Conservation (phyloP, 2,113 vertebrate species). For the Phylloscopus trochiloides region DNA sequence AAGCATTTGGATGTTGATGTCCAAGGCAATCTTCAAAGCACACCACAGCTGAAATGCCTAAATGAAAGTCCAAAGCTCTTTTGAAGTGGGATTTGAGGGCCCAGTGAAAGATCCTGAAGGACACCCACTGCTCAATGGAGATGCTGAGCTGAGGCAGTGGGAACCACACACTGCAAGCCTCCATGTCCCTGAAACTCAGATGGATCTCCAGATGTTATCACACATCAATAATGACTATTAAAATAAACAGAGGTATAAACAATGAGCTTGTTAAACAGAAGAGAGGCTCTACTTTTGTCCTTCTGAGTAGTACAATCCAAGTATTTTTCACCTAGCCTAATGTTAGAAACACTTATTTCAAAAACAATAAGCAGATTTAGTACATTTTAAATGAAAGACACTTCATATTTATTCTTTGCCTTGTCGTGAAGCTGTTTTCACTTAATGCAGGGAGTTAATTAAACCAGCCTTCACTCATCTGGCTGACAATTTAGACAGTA, state of each 20-base stretch:
- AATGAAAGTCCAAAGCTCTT: neutral
- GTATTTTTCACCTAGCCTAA: neutral
- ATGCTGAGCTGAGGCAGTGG: neutral
- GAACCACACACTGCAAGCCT: neutral
- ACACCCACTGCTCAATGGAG: neutral
- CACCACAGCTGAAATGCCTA: neutral
- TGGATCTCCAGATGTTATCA: neutral
- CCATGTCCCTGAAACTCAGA: neutral
- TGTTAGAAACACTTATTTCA: conserved; percentile 2
- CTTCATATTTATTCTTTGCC: neutral
- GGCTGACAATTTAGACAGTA: conserved; percentile 46
- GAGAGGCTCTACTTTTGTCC: neutral
- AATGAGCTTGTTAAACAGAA: neutral
- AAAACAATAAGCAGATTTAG: neutral
- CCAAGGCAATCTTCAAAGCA: neutral
- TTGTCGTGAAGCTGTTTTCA: neutral
- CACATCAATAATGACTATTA: neutral
- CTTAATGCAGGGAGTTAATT: conserved; percentile 49
- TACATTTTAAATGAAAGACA: neutral
- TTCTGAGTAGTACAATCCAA: accelerated
- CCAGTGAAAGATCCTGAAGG: neutral
- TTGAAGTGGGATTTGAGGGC: neutral
- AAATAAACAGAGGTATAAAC: neutral
- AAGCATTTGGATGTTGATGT: too few relatives aligned
- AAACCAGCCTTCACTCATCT: conserved; percentile 50